Base-by-base conservation (phyloP, 2,888 invertebrate species). In the Dynastes grantii region DNA sequence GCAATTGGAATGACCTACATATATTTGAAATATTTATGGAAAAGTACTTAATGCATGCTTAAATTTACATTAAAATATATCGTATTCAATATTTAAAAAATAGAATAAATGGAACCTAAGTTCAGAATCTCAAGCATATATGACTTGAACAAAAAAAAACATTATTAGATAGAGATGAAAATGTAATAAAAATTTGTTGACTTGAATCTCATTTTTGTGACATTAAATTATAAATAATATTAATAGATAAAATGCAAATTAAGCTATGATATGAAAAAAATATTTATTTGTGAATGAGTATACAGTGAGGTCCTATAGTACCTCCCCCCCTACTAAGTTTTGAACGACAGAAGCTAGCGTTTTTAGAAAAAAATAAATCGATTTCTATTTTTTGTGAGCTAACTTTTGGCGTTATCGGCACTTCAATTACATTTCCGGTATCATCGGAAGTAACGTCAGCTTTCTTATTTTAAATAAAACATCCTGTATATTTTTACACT, bases 41-140 rank as follows among this genome's bases (percentile, higher is more conserved):
- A 9, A 22, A 22, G 55, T 58, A 58, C 55, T 58, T 58, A 58
- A 58, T 58, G 16, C 8, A 58, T 58, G 55, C 0, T 22, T 58
- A 22, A 22, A 58, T 22, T 8, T 58, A 58, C 22, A 22, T 53
- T 53, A 53, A 53, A 53, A 13, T 53, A 2, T 53, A n/a, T n/a
- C 5, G 53, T 53, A 53, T 13, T 3, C 45, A 45, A 55, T 22
- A 58, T 16, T 16, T 58, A 4, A 37, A 37, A 37, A 37, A 8
- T 58, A 9, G 1, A 16, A 3, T 58, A 58, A 16, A 55, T 55
- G 22, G 9, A 55, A 55, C 4, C 16, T 1, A 55, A 22, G 13
- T 58, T 58, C 22, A 58, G 55, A 58, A 58, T 58, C 55, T 58
- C 55, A 58, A 22, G 8, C 16, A 58, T 58, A 22, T 8, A 16